Conservation (phyloP, 2,113 vertebrate genomes). For the Sceloporus tristichus region DNA sequence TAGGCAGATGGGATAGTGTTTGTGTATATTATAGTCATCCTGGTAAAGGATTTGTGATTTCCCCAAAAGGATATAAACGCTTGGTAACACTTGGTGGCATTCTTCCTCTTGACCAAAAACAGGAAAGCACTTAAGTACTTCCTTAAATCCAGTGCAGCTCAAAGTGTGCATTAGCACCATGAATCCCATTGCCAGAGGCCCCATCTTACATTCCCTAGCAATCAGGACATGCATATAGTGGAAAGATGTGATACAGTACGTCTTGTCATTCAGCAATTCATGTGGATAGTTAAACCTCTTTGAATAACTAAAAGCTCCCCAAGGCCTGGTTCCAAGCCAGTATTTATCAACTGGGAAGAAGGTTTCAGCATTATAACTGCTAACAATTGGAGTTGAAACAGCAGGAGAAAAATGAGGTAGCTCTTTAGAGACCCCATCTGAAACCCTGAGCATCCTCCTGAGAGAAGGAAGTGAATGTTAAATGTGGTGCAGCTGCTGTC, state of each 20-base stretch:
- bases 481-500: slow-evolving; percentile 18
- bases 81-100: slow-evolving; percentile 17
- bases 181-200: slow-evolving; percentile 8
- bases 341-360: slow-evolving; percentile 33
- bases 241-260: slow-evolving; percentile 20
- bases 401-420: slow-evolving; percentile 34
- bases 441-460: slow-evolving; percentile 7
- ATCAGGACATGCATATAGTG: slow-evolving; percentile 10
- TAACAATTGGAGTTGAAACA: slow-evolving; percentile 45
- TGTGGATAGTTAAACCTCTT: slow-evolving; percentile 52
- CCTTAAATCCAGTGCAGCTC: not conserved
- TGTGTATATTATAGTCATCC: no score
- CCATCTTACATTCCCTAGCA: slow-evolving; percentile 9
- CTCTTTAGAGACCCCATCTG: slow-evolving; percentile 4
- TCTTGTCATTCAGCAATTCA: slow-evolving; percentile 47
- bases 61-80: not conserved
- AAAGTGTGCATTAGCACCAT: slow-evolving; percentile 27
- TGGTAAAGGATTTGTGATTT: not conserved
- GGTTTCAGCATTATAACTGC: not conserved
- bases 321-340: slow-evolving; percentile 45
- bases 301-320: slow-evolving; percentile 57
- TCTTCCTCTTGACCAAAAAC: not conserved
- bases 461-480: slow-evolving; percentile 36
- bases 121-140: not conserved
- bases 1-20: not conserved